Base-by-base conservation (phyloP, 92 coral and sea anemone genomes). In the Pocillopora meandrina region DNA sequence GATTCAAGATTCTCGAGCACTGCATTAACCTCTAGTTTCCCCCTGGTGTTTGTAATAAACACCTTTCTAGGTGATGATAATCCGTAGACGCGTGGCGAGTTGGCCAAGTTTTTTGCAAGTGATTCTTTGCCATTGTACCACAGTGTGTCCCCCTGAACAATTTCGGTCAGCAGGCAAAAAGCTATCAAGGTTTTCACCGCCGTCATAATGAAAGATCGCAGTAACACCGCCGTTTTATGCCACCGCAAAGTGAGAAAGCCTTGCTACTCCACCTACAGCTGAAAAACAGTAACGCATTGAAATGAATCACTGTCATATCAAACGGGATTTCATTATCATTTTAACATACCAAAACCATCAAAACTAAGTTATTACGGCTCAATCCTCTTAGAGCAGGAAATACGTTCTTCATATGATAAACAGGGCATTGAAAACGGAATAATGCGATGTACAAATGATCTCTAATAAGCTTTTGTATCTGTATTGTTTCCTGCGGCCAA, bases 351-450 rank as follows among this genome's bases (percentile, higher is more conserved):
- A 42, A 10, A 52, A 12, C 26, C 21, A 35, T 17, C 16, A 35
- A 61, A 72, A 72, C 47, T 35, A 23, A 23, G 62, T 80, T 71
- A 72, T 61, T 14, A 73, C 26, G 80, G 57, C 63, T 35, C 21
- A 33, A 17, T 72, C 73, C 52, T 64, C 72, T 47, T 16, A 3
- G 19, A 11, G 26, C 72, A 74, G 80, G 80, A 73, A 61, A 12
- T 42, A 42, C 65, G 1, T 35, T 34, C 86, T 83, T 74, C 80
- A 83, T 83, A 83, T 83, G 80, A 10, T 73, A 83, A 83, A 62
- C 65, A 83, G 80, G 35, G 26, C 19, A 23, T 83, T 83, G 80
- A 83, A 63, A 83, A 23, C 19, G 10, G 19, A 36, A 83, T 70
- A 73, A 83, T 59, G 26, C 72, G 10, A 15, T 73, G 65, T 62